These are phyloP conservation scores for Crocidura indochinensis DNA, from an alignment of 2,797 vertebrate genomes.

Conservation along the genomic window DNA sequence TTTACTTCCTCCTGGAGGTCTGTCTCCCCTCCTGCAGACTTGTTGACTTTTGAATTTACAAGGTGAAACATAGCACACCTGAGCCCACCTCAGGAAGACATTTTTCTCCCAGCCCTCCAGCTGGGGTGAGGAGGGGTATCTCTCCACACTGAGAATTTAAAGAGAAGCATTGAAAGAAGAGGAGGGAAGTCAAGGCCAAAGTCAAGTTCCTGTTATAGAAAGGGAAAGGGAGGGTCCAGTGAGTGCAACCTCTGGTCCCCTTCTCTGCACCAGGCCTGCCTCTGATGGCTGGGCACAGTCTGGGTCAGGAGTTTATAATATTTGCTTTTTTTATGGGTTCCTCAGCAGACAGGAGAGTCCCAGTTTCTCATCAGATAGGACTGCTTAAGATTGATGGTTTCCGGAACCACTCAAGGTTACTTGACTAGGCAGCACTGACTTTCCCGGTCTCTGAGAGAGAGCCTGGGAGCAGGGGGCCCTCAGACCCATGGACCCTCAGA, in stretches of 20 bases:
- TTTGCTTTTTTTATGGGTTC: slow-evolving; percentile 84
- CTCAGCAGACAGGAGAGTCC: slow-evolving; percentile 67
- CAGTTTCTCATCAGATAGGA: slow-evolving; percentile 71
- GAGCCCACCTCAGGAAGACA: slow-evolving; percentile 76
- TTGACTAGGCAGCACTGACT: slow-evolving; percentile 31
- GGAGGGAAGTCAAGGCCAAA: slow-evolving; percentile 22
- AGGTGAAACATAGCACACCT: slow-evolving; percentile 58
- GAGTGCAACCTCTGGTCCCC: background rate
- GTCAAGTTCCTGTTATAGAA: slow-evolving; percentile 24
- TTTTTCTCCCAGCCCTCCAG: background rate
- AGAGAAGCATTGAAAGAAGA: slow-evolving; percentile 29
- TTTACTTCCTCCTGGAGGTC: slow-evolving; percentile 46
- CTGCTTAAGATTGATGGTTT: slow-evolving; percentile 77
- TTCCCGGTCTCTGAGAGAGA: slow-evolving; percentile 19
- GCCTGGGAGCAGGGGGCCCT: slow-evolving; percentile 8
- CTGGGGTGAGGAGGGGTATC: background rate
- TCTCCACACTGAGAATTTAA: background rate
- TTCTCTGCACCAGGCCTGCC: background rate
- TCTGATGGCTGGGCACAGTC: background rate
- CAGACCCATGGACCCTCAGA: background rate
- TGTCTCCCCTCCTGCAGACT: slow-evolving; percentile 52
- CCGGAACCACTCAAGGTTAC: slow-evolving; percentile 74
- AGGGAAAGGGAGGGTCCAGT: background rate
- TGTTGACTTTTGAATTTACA: slow-evolving; percentile 84
- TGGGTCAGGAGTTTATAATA: slow-evolving; percentile 75